Base-by-base conservation (phyloP, 2,113 vertebrate genomes). In the Agelaius phoeniceus region DNA sequence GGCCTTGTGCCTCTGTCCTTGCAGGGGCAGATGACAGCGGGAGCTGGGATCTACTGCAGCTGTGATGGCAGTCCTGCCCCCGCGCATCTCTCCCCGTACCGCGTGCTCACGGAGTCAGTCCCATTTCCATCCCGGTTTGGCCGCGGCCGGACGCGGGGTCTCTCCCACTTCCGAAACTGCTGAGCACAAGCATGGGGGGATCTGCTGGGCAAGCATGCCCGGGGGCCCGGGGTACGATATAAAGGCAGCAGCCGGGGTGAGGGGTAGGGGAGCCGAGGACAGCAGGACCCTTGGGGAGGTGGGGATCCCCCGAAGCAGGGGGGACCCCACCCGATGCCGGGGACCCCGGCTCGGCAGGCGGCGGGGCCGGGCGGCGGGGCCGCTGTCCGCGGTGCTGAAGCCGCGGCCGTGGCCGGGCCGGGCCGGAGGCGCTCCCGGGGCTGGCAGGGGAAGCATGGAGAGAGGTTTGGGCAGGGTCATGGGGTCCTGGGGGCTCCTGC, bases 301-400 rank as follows among this genome's bases (percentile, higher is more conserved):
- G 59, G 44, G 52, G 61, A 44, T 23, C 6, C 39, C n/a, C 15
- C 13, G 8, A 17, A 15, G 18, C 22, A 2, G 41, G 5, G 19
- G 23, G 31, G 14, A 22, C 54, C 22, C 24, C 24, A 11, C 12
- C 37, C 43, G 19, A 9, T n/a, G 35, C 26, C 11, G 15, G 46
- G 55, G 43, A 41, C n/a, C 52, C 51, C n/a, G 12, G 55, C 22
- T 0, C 33, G 28, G 48, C 57, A 28, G 18, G 54, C 19, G 13
- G 52, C 62, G 0, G 52, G 8, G 46, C 37, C 30, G 68, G 55
- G 30, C 27, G 24, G 22, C 0, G 48, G 49, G 37, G 78, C 33
- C 65, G 94, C 94, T 96, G 94, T 94, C 94, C 94, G 65, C 79
- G 92, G 94, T 90, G 92, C 92, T 93, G 94, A 94, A 94, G 54